Conservation (phyloP, 2,888 invertebrate genomes). For the Drosophila cognata region DNA sequence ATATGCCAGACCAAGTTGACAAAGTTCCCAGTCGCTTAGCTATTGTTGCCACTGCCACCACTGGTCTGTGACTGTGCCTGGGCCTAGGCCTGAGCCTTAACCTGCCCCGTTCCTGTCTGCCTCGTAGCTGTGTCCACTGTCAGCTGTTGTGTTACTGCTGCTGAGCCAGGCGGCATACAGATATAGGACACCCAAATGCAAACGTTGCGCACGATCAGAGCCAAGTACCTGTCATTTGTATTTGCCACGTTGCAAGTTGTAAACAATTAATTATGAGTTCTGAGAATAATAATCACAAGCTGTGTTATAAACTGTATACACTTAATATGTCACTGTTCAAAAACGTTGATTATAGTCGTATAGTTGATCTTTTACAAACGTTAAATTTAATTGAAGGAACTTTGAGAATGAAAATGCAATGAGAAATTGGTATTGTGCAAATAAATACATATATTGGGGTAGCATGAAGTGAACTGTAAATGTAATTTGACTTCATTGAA, state of each 20-base stretch:
- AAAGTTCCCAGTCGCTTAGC: conserved; percentile 23
- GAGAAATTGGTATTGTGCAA: no score
- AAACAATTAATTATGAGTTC: background rate
- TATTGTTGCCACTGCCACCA: conserved; percentile 20
- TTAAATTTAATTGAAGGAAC: background rate
- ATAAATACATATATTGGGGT: no score
- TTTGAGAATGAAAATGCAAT: background rate
- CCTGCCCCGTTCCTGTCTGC: conserved; percentile 20
- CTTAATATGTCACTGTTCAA: background rate
- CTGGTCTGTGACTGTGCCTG: background rate
- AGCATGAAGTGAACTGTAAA: background rate
- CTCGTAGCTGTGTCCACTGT: conserved; percentile 27
- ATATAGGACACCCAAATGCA: conserved; percentile 16
- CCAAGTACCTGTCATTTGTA: conserved; percentile 5
- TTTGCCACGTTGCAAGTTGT: background rate
- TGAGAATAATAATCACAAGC: background rate
- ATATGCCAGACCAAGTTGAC: conserved; percentile 55
- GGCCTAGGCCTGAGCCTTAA: conserved; percentile 4
- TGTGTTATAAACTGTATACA: background rate
- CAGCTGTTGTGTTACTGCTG: conserved; percentile 41
- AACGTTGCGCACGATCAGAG: conserved; percentile 12
- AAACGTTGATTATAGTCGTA: background rate
- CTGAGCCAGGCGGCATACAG: conserved; percentile 9
- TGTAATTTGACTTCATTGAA: background rate
- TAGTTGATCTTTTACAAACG: background rate